A percentile compares a stretch with the other conserved stretches of the same genome.
These are phyloP conservation scores for Thelaira solivaga DNA, from an alignment of 2,888 invertebrate genomes.

Conservation along the genomic window DNA sequence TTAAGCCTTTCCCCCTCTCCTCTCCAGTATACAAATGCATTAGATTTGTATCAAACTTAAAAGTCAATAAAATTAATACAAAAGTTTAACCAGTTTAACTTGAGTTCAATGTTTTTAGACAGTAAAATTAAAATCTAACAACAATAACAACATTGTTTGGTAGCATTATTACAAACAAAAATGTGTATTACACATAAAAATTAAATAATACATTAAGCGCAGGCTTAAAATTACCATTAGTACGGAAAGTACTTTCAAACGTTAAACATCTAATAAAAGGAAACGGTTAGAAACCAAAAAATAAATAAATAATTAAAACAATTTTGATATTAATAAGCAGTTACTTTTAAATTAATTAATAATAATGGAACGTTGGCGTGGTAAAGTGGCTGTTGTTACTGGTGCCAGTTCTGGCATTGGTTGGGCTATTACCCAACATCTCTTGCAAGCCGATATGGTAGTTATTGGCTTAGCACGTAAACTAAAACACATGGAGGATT, in stretches of 20 bases:
- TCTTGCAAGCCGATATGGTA: conserved; percentile 78
- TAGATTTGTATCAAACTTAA: conserved; percentile 13
- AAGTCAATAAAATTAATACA: conserved; percentile 33
- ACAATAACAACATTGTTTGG: conserved; percentile 23
- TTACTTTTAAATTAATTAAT: neutral
- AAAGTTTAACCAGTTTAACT: conserved; percentile 60
- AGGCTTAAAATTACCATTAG: conserved; percentile 38
- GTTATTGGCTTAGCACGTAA: conserved; percentile 79
- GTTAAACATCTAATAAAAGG: conserved; percentile 34
- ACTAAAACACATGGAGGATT: conserved; percentile 74
- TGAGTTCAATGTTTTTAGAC: conserved; percentile 62
- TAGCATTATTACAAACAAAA: conserved; percentile 29
- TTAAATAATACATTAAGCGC: conserved; percentile 52
- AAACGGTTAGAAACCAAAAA: conserved; percentile 22
- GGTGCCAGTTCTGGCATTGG: conserved; percentile 81
- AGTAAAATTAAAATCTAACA: conserved; percentile 39
- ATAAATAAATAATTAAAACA: neutral
- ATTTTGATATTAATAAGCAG: neutral
- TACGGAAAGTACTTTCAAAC: conserved; percentile 55
- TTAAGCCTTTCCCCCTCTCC: neutral
- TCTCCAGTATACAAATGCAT: neutral
- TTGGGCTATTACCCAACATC: conserved; percentile 75
- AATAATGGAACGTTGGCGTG: conserved; percentile 71
- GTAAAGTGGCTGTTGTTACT: conserved; percentile 80
- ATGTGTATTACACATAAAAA: conserved; percentile 11